A percentile compares a stretch with the other conserved stretches of the same genome.
Conservation (phyloP, 2,797 vertebrate genomes). For the Peromyscus attwateri region DNA sequence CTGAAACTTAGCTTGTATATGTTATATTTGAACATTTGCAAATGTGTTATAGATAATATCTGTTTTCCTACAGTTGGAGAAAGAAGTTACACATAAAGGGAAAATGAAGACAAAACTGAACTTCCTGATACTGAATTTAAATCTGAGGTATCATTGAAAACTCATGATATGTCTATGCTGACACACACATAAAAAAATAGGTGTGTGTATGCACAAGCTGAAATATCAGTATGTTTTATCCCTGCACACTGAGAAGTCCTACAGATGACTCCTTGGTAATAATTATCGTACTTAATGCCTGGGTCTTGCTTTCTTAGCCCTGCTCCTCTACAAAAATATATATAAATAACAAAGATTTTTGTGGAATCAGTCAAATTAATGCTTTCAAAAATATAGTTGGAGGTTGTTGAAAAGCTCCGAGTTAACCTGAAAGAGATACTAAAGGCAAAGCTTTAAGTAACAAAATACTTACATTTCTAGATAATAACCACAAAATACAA, state of each 20-base stretch:
- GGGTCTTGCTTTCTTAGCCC: background rate
- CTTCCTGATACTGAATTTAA: background rate
- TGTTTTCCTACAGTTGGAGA: background rate
- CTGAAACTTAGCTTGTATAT: background rate
- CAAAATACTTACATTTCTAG: background rate
- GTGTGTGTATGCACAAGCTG: background rate
- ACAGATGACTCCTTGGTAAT: background rate
- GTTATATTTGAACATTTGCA: background rate
- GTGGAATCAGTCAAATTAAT: background rate
- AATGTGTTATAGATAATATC: background rate
- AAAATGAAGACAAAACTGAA: conserved; percentile 30
- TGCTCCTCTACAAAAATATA: background rate
- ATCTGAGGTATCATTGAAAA: conserved; percentile 32
- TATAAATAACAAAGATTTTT: background rate
- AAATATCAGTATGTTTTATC: background rate
- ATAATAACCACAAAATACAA: conserved; percentile 26
- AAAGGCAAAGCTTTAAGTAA: conserved; percentile 34
- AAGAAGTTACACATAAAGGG: conserved; percentile 32
- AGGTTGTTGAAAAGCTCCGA: background rate
- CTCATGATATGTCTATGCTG: background rate
- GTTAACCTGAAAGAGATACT: background rate
- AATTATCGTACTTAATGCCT: background rate
- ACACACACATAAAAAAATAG: conserved; percentile 11
- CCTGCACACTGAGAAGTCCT: background rate
- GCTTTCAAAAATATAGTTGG: background rate